Evolutionary conservation across 2,797 vertebrate genomes (phyloP), one percentile per base, ranked within the genome.

Genomic region (Anguilla pacifica): DNA sequence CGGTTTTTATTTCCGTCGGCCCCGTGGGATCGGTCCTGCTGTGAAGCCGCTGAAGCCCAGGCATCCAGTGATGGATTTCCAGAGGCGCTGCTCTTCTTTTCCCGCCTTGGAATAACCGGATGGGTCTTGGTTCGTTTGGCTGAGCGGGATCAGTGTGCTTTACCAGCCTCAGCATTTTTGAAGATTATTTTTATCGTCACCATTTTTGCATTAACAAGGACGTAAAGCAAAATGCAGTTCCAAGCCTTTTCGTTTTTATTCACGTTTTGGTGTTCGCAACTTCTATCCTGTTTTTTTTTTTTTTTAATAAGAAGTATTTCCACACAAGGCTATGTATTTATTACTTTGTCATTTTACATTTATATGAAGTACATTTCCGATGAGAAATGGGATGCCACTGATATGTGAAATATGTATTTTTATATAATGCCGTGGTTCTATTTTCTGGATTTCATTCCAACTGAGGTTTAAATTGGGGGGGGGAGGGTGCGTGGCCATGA

Each of bases 331-430:
- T 57, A 59, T 13, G 13, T 87, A 25, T 83, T 84, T 84, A 61
- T 82, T 82, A 11, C 61, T 82, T 84, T 25, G 22, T 86, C 84
- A 59, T 90, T 89, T 89, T 87, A 35, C 43, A 87, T 91, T 90
- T 88, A 82, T 90, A 89, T 67, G 64, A 25, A 81, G 1, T 81
- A n/a, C n/a, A 22, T 81, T 81, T 81, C 81, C 55, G 67, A 15
- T 72, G 86, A 87, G 61, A 81, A 85, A 85, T 35, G n/a, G 13
- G 3, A 39, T 46, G n/a, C 3, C 85, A 84, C 39, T 61, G 67
- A 88, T 53, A 79, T 88, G 86, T 89, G 89, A 86, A 74, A 81
- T 1, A 89, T 91, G 87, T 92, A 92, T 92, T 92, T 92, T 92
- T 92, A 86, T 92, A 91, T 87, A 53, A 84, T 85, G 70, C 67